Percentiles rank a stretch among this genome's conserved stretches.
These are phyloP conservation scores for Luperina nickerlii DNA, from an alignment of 2,888 invertebrate species.

Conservation along the genomic window DNA sequence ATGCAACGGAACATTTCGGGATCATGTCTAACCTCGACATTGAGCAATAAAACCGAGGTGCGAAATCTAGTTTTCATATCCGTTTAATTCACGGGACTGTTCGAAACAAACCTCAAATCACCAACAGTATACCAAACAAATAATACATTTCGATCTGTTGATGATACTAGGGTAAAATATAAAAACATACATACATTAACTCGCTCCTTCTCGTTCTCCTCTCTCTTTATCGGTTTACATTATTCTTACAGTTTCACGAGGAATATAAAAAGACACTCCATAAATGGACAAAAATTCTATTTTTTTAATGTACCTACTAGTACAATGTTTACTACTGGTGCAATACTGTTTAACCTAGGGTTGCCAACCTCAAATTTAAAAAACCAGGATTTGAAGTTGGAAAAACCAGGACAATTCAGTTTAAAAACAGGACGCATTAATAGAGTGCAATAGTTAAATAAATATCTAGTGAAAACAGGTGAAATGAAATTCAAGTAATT, in stretches of 20 bases:
- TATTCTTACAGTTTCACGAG: neutral
- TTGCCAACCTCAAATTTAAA: too few species aligned
- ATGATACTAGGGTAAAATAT: neutral
- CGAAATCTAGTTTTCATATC: slow-evolving; percentile 21
- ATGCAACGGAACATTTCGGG: slow-evolving; percentile 5
- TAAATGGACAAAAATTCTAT: neutral
- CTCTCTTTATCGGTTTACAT: too few species aligned
- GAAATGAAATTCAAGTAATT: too few species aligned
- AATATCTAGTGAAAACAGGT: too few species aligned
- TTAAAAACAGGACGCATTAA: too few species aligned
- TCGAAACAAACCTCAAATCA: neutral
- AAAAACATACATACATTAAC: too few species aligned
- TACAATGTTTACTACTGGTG: neutral
- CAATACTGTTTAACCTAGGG: neutral
- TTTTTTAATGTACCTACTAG: neutral
- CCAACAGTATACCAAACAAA: too few species aligned
- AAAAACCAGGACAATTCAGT: too few species aligned
- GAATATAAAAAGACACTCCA: neutral
- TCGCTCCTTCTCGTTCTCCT: too few species aligned
- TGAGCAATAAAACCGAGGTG: slow-evolving; percentile 17
- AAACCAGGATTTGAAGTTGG: too few species aligned
- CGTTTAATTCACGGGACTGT: neutral
- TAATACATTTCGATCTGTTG: neutral
- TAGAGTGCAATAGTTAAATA: too few species aligned
- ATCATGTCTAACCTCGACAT: slow-evolving; percentile 16